Base-by-base conservation (phyloP, 2,888 invertebrate species). In the Aproaerema taeniolella region DNA sequence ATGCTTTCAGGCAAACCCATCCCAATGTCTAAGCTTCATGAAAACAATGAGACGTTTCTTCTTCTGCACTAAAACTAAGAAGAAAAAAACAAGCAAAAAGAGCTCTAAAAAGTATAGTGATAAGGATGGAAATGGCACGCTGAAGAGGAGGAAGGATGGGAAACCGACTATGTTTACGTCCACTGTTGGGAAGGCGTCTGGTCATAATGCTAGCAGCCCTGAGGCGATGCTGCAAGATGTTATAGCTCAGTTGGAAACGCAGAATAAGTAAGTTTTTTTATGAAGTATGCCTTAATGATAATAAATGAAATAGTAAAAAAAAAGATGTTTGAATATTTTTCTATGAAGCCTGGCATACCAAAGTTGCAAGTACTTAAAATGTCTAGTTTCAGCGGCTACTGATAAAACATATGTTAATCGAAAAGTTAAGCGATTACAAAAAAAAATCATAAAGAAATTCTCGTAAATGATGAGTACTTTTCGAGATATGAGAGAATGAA, bases 201-300 rank as follows among this genome's bases (percentile, higher is more conserved):
- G 87, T 0, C 69, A 67, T 32, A 64, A 54, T 5, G 66, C 76
- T 0, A 80, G 69, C 8, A 89, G 89, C 47, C 91, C 91, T 0
- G 82, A 89, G 11, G 70, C 79, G 11, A 90, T 93, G 58, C 66
- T 94, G 32, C 91, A 93, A 55, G 89, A 91, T 57, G 90, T 93
- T 48, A 93, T 94, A 35, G 85, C 79, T 43, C 91, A 93, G 55
- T 71, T 94, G 45, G 93, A 94, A 71, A 83, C 89, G 29, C 91
- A 92, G 62, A 91, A 91, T 53, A 88, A 79, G 87, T 88, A 31
- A 67, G 78, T 53, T 2, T 32, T 32, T 32, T 31, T 14, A 14
- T 25, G 8, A 25, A 9, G 8, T 15, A 20, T n/a, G n/a, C n/a
- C n/a, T n/a, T n/a, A n/a, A n/a, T n/a, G n/a, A n/a, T n/a, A n/a